Evolutionary conservation across 2,113 vertebrate genomes (phyloP), one percentile per base, ranked within the genome.

Genomic region (Otocyon megalotis): DNA sequence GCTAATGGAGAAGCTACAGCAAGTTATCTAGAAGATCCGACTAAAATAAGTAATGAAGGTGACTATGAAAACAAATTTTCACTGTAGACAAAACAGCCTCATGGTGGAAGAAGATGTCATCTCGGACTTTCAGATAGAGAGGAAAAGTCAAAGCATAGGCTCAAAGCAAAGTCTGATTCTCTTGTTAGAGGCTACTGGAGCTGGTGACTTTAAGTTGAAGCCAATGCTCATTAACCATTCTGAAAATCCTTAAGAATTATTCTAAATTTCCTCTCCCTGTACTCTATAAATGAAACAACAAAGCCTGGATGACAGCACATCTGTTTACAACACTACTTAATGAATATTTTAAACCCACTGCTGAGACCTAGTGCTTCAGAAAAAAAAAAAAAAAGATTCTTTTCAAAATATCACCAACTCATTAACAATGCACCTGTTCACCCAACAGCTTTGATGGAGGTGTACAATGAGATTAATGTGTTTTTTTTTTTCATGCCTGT

Each of bases 171-270:
- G 0, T 48, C 37, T n/a, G 32, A n/a, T 16, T 76, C 72, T 48
- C 43, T 76, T 50, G 69, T 37, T 37, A 76, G 37, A 76, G 43
- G 72, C 7, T 28, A 74, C 48, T 48, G 37, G 12, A 48, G 37
- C 13, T 28, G 72, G 72, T 48, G 72, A 76, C 72, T 48, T 15
- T 50, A 76, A 50, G 14, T 76, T 50, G 43, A 76, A 50, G 43
- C 8, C 72, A 76, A 50, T 28, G 14, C 7, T 76, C 72, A 76
- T 76, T 50, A 28, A 7, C 14, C 24, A 50, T 50, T 76, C 26
- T 76, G 72, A 76, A 76, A 76, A 76, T 48, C 72, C 72, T 28
- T 76, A 76, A 9, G 72, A 76, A 76, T 76, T 48, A 76, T 76
- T 43, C 43, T 76, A 76, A 76, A 48, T 48, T 76, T 48, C 28